phyloP scores from a whole-genome alignment of 1,140 invertebrate species.

The Lordiphosa mommai region DNA sequence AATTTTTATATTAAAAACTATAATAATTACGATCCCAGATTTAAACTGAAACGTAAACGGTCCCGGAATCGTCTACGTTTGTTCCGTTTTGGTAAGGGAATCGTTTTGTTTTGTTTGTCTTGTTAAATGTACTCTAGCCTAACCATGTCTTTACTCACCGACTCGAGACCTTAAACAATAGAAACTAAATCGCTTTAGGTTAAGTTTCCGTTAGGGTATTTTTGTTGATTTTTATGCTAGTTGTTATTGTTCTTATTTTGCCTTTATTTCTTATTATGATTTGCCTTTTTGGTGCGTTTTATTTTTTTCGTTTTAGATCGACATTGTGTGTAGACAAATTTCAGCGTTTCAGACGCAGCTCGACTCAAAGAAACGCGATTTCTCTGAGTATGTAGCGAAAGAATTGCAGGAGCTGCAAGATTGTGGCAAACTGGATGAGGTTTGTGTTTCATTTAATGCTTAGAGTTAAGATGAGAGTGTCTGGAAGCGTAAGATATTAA shows the following conservation, averaged over 20 bases:
- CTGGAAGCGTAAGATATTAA: background rate
- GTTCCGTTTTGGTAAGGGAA: no score
- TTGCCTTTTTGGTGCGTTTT: slow-evolving; percentile 59
- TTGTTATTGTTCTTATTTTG: slow-evolving; percentile 46
- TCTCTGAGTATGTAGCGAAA: slow-evolving; percentile 81
- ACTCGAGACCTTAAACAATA: no score
- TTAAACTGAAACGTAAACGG: no score
- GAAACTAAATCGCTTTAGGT: no score
- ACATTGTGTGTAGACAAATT: slow-evolving; percentile 82
- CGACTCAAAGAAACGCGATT: slow-evolving; percentile 81
- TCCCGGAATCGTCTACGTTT: no score
- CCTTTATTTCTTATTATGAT: slow-evolving; percentile 66
- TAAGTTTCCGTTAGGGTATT: no score
- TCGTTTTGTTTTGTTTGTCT: no score
- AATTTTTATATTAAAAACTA: no score
- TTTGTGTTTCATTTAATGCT: slow-evolving; percentile 63
- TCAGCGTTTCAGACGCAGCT: slow-evolving; percentile 81
- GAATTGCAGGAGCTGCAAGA: slow-evolving; percentile 81
- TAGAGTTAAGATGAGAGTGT: slow-evolving; percentile 11
- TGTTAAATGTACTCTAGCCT: no score
- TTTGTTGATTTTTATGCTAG: slow-evolving; percentile 12
- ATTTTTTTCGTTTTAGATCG: slow-evolving; percentile 82
- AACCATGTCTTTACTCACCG: no score
- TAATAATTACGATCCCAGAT: no score
- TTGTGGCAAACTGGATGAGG: slow-evolving; percentile 80